A percentile compares a stretch with the other conserved stretches of the same genome.
Evolutionary conservation across 2,797 vertebrate species (phyloP).

Genomic region (Smutsia gigantea): DNA sequence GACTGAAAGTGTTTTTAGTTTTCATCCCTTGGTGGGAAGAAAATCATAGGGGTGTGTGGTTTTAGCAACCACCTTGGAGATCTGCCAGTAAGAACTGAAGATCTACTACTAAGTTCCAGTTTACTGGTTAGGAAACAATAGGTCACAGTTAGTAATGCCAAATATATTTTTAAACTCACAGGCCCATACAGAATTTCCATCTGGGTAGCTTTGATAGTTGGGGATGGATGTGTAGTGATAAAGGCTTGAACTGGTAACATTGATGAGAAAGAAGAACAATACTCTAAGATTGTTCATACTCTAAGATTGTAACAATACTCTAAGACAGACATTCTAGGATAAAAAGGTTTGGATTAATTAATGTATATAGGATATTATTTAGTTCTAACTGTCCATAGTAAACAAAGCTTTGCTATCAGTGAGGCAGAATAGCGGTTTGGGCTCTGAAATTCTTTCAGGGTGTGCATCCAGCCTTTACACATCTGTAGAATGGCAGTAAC

Average conservation of each 20-base stretch:
- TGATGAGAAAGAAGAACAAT: constrained; percentile 5
- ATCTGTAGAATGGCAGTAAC: background rate
- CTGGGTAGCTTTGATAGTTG: background rate
- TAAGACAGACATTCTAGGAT: background rate
- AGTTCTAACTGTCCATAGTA: background rate
- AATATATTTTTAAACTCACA: background rate
- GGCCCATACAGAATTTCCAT: background rate
- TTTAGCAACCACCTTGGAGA: constrained; percentile 43
- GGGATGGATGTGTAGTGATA: background rate
- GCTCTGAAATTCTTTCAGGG: background rate
- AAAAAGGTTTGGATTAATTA: background rate
- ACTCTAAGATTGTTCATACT: too few species aligned
- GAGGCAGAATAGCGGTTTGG: background rate
- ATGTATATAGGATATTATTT: background rate
- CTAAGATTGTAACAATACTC: too few species aligned
- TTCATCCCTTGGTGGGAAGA: background rate
- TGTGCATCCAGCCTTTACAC: background rate
- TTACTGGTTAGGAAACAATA: background rate
- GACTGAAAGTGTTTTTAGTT: background rate
- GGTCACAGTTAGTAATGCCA: background rate
- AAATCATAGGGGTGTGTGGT: constrained; percentile 23
- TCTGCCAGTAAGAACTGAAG: background rate
- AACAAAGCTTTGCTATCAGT: background rate
- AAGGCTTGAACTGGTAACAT: background rate
- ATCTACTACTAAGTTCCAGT: background rate